These are phyloP conservation scores for Dryomyza anilis DNA, from an alignment of 2,888 invertebrate genomes.

Conservation along the genomic window DNA sequence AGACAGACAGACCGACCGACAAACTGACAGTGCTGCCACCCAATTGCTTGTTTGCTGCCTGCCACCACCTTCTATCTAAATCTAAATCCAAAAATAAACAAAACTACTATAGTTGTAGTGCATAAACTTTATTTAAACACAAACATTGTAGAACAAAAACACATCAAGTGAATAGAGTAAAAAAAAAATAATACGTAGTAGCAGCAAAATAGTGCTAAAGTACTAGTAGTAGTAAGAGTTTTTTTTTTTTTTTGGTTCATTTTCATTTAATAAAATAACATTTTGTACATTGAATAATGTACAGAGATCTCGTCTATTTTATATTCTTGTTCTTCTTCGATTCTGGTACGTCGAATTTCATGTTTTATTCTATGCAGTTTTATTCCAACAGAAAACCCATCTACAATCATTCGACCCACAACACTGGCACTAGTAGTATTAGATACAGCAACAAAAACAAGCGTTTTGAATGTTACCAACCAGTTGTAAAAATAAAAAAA, in stretches of 20 bases:
- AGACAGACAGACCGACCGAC: not conserved
- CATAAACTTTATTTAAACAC: not conserved
- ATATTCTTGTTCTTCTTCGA: too few species aligned
- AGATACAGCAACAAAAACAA: not conserved
- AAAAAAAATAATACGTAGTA: not conserved
- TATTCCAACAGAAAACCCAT: not conserved
- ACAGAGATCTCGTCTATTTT: too few species aligned
- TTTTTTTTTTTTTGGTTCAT: too few species aligned
- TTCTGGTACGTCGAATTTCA: too few species aligned
- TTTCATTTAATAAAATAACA: slow-evolving; percentile 19
- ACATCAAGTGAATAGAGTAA: not conserved
- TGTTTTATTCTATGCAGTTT: slow-evolving; percentile 18
- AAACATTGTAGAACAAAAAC: not conserved
- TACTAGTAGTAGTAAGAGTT: not conserved
- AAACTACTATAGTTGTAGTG: too few species aligned
- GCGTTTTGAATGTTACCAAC: not conserved
- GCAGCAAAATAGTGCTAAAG: not conserved
- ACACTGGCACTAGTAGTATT: not conserved
- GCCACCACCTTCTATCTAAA: slow-evolving; percentile 2
- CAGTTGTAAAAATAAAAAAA: not conserved
- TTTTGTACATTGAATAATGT: slow-evolving; percentile 17
- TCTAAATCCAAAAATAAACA: slow-evolving; percentile 18
- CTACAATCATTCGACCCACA: slow-evolving; percentile 1
- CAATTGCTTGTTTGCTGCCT: not conserved
- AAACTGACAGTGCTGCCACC: slow-evolving; percentile 3